Conservation (phyloP, 2,888 invertebrate genomes). For the Clistopyga incitator region DNA sequence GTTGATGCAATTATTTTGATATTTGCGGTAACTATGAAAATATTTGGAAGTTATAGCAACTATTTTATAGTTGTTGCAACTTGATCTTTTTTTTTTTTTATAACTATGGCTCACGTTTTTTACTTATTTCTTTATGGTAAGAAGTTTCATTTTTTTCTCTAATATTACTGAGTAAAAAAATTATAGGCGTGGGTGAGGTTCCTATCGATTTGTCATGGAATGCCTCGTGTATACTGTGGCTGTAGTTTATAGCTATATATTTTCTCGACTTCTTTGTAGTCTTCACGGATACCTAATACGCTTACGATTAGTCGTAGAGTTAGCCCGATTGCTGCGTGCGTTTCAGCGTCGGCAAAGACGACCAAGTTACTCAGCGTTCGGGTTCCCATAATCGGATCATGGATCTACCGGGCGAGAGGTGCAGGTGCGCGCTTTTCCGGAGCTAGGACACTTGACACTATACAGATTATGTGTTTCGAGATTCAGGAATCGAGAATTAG, state of each 20-base stretch:
- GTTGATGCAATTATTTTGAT: too few species aligned
- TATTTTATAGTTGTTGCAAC: too few species aligned
- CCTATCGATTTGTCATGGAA: too few species aligned
- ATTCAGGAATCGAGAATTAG: conserved; percentile 45
- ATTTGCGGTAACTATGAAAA: too few species aligned
- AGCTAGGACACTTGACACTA: conserved; percentile 34
- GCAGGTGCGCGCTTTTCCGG: conserved; percentile 58
- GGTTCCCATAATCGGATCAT: conserved; percentile 60
- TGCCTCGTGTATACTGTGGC: neutral
- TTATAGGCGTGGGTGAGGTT: too few species aligned
- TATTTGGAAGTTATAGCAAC: too few species aligned
- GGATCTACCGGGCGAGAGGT: neutral
- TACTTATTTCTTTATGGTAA: too few species aligned
- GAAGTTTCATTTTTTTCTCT: too few species aligned
- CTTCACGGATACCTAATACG: conserved; percentile 29
- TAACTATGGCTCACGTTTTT: too few species aligned
- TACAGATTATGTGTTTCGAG: conserved; percentile 37
- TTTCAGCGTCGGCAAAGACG: neutral
- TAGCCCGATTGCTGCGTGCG: conserved; percentile 12
- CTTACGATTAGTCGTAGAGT: conserved; percentile 44
- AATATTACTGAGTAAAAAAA: too few species aligned
- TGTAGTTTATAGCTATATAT: neutral
- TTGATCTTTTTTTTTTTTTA: too few species aligned
- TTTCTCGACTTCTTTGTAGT: conserved; percentile 5
- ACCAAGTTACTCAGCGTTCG: conserved; percentile 28